Conservation (phyloP, 2,888 invertebrate genomes). For the Papilio demoleus region DNA sequence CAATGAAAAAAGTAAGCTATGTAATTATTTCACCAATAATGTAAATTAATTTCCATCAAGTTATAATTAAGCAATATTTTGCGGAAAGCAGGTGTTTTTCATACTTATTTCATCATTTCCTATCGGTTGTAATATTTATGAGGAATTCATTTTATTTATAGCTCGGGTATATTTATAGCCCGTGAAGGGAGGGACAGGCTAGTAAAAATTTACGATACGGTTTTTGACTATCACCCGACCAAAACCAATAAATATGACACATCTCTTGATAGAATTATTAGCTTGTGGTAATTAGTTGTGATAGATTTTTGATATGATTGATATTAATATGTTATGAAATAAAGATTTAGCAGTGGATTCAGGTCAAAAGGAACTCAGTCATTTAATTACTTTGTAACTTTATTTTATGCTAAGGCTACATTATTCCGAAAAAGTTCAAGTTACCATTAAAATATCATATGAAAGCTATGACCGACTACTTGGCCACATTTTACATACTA, state of each 20-base stretch:
- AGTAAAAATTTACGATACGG: constrained; percentile 35
- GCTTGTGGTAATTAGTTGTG: background rate
- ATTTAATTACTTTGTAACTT: too few species aligned
- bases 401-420: too few species aligned
- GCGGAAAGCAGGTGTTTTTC: constrained; percentile 37
- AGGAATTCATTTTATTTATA: constrained; percentile 51
- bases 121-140: constrained; percentile 49
- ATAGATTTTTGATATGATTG: background rate
- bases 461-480: too few species aligned
- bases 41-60: constrained; percentile 27
- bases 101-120: constrained; percentile 52
- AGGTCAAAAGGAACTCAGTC: too few species aligned
- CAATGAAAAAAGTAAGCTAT: background rate
- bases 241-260: constrained; percentile 25
- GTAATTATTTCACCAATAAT: constrained; percentile 29
- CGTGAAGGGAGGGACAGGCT: background rate
- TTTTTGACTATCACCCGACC: constrained; percentile 23
- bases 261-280: background rate
- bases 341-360: too few species aligned
- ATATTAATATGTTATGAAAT: too few species aligned
- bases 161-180: constrained; percentile 20
- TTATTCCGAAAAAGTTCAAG: too few species aligned
- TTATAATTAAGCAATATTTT: constrained; percentile 31
- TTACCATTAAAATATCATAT: too few species aligned
- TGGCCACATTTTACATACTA: too few species aligned